A percentile compares a stretch with the other conserved stretches of the same genome.
phyloP scores from a whole-genome alignment of 1,140 invertebrate genomes.

The Macrobrachium nipponense region DNA sequence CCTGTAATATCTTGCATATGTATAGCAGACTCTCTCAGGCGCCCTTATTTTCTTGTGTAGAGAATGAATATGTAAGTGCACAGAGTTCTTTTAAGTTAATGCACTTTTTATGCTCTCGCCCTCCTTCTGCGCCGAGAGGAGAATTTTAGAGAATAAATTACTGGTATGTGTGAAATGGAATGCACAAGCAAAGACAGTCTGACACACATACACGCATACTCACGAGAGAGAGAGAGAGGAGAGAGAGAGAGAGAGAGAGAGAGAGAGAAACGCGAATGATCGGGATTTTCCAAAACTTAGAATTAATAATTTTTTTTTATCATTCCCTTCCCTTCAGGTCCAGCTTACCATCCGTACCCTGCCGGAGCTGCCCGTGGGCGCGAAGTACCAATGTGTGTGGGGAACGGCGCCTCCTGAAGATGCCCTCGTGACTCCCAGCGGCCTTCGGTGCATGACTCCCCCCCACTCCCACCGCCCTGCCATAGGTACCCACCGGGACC shows the following conservation, averaged over 20 bases:
- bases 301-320: not conserved
- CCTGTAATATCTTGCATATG: too few species aligned
- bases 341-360: conserved; percentile 89
- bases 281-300: not conserved
- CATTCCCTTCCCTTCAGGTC: conserved; percentile 70
- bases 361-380: conserved; percentile 87
- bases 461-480: conserved; percentile 77
- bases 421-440: conserved; percentile 81
- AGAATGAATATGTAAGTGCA: too few species aligned
- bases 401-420: conserved; percentile 88
- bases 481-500: conserved; percentile 81
- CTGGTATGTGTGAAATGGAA: not conserved
- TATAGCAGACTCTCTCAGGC: not conserved
- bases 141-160: not conserved
- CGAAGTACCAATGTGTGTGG: conserved; percentile 91
- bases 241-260: conserved; percentile 32
- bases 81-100: too few species aligned
- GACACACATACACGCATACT: too few species aligned
- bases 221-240: conserved; percentile 45
- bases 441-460: conserved; percentile 88
- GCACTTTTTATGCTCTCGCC: too few species aligned
- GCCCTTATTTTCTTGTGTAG: not conserved
- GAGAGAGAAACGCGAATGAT: conserved; percentile 10
- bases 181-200: not conserved
- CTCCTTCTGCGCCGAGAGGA: not conserved